These are phyloP conservation scores for Philaethria dido DNA, from an alignment of 2,888 invertebrate genomes.

Conservation along the genomic window DNA sequence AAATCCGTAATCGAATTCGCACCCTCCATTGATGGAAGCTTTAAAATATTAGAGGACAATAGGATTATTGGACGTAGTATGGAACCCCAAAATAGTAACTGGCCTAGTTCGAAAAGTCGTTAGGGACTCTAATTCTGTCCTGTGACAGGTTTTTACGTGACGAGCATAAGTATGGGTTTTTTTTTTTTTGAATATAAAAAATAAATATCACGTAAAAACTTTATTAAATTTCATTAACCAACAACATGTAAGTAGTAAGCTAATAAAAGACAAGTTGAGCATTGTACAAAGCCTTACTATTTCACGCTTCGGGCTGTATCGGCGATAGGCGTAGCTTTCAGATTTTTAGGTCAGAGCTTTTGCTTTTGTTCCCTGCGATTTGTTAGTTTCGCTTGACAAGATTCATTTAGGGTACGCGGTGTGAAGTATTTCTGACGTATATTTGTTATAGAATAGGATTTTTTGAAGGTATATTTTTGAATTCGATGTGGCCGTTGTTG, in stretches of 20 bases:
- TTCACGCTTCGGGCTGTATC: constrained; percentile 46
- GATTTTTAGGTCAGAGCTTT: constrained; percentile 57
- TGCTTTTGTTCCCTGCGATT: constrained; percentile 52
- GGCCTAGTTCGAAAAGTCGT: constrained; percentile 7
- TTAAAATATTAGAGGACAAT: constrained; percentile 14
- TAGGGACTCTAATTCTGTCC: background rate
- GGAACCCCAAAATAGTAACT: background rate
- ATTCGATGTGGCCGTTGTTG: no score
- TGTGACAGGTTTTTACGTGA: constrained; percentile 11
- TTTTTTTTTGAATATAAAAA: no score
- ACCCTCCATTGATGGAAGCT: constrained; percentile 20
- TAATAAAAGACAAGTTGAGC: constrained; percentile 9
- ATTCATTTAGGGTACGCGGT: constrained; percentile 46
- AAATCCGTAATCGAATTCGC: constrained; percentile 6
- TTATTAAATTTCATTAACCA: background rate
- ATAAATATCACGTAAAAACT: no score
- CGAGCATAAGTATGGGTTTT: background rate
- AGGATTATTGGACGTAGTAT: constrained; percentile 11
- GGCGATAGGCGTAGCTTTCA: constrained; percentile 51
- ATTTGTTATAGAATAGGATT: background rate
- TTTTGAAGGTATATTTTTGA: background rate
- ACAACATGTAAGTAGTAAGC: background rate
- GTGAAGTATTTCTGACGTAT: constrained; percentile 22
- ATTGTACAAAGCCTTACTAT: constrained; percentile 36
- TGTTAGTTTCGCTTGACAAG: constrained; percentile 49